Evolutionary conservation across 2,113 vertebrate genomes (phyloP).

Genomic region (Athene noctua): DNA sequence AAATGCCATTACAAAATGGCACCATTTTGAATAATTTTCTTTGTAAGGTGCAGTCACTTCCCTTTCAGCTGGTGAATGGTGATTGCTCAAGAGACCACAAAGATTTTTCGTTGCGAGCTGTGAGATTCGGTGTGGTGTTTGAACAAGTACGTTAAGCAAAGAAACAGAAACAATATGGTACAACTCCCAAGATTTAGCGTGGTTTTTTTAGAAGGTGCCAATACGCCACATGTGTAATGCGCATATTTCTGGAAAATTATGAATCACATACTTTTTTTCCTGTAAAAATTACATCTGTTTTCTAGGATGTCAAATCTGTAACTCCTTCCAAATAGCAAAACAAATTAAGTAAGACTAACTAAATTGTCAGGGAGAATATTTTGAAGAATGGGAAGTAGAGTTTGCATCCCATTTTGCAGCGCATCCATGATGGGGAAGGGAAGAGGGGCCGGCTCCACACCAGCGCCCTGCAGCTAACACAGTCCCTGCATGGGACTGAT

Average conservation of each 20-base stretch:
- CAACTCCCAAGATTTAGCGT: background rate
- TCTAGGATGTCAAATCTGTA: slow-evolving; percentile 43
- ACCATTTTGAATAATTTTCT: background rate
- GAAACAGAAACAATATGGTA: background rate
- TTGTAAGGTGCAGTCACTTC: background rate
- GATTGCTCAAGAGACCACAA: background rate
- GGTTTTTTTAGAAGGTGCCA: background rate
- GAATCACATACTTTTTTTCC: slow-evolving; percentile 45
- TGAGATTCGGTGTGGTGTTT: background rate
- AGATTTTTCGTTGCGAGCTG: background rate
- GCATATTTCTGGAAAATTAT: slow-evolving; percentile 52
- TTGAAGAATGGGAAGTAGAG: background rate
- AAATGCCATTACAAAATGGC: background rate
- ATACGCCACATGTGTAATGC: background rate
- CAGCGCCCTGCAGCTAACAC: accelerated
- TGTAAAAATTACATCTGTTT: slow-evolving; percentile 51
- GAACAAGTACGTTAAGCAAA: background rate
- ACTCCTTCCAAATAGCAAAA: slow-evolving; percentile 47
- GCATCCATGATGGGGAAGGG: background rate
- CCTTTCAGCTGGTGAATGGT: background rate
- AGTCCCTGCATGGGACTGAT: accelerated
- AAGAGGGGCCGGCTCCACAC: background rate
- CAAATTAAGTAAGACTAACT: slow-evolving; percentile 43
- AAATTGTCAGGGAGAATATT: background rate
- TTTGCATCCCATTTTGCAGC: background rate